Conservation (phyloP, 2,888 invertebrate genomes). For the Platycheirus albimanus region DNA sequence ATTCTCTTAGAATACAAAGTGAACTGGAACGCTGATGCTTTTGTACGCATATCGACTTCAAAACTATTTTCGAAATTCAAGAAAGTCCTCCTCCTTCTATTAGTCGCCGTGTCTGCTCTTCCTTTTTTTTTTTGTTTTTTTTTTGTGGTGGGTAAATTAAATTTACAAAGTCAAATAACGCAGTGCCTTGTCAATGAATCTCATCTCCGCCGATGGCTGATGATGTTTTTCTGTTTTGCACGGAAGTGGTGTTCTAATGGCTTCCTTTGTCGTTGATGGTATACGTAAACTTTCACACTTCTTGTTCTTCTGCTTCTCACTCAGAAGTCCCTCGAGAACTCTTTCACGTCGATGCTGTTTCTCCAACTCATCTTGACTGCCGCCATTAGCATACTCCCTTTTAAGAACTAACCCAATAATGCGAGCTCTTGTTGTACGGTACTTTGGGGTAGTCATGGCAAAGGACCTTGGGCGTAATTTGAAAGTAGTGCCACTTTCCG, state of each 20-base stretch:
- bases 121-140: not conserved
- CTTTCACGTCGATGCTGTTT: slow-evolving; percentile 70
- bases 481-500: slow-evolving; percentile 42
- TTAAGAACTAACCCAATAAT: slow-evolving; percentile 78
- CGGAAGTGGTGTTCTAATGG: slow-evolving; percentile 19
- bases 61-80: slow-evolving; percentile 11
- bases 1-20: slow-evolving; percentile 56
- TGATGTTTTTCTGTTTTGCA: slow-evolving; percentile 18
- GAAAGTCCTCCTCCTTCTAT: not conserved
- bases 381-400: slow-evolving; percentile 73
- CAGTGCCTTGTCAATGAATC: slow-evolving; percentile 78
- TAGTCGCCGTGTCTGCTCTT: not conserved
- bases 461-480: slow-evolving; percentile 46
- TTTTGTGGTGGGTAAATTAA: slow-evolving; percentile 22
- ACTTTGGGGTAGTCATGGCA: slow-evolving; percentile 71
- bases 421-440: slow-evolving; percentile 76
- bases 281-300: slow-evolving; percentile 47
- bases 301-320: slow-evolving; percentile 41
- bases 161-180: slow-evolving; percentile 78
- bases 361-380: slow-evolving; percentile 49
- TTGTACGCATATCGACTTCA: not conserved
- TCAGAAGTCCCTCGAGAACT: slow-evolving; percentile 63
- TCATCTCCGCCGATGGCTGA: slow-evolving; percentile 45
- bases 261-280: slow-evolving; percentile 4
- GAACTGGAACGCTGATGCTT: slow-evolving; percentile 39